phyloP scores from a whole-genome alignment of 2,113 vertebrate species.

The Chunga burmeisteri region DNA sequence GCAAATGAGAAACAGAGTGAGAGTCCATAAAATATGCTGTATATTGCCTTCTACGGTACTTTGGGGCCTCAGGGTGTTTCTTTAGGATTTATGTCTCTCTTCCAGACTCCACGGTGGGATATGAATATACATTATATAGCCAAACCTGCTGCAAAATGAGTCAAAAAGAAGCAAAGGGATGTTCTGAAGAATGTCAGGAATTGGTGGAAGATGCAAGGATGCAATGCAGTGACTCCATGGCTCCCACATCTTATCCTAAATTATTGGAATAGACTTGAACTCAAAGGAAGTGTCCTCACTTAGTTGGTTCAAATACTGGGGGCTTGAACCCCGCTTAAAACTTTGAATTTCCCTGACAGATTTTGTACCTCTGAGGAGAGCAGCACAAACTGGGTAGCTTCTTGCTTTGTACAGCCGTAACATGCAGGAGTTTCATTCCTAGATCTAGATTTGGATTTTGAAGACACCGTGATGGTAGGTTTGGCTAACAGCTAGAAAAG shows the following conservation, averaged over 20 bases:
- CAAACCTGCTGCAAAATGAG: not conserved
- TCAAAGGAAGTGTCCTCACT: not conserved
- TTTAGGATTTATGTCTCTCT: not conserved
- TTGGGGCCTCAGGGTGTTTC: not conserved
- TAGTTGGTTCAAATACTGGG: not conserved
- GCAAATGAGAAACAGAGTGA: not conserved
- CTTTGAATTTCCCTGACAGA: not conserved
- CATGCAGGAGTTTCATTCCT: fast-evolving
- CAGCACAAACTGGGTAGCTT: not conserved
- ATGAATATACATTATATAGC: not conserved
- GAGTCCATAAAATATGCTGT: not conserved
- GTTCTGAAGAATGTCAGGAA: not conserved
- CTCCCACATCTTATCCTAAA: not conserved
- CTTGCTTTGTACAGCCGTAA: not conserved
- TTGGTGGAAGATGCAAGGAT: not conserved
- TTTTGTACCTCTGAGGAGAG: not conserved
- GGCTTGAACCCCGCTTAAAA: not conserved
- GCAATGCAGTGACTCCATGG: not conserved
- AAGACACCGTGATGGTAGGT: fast-evolving
- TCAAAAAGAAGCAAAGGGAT: not conserved
- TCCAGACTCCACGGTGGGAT: not conserved
- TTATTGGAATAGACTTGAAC: too few species aligned
- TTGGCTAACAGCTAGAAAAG: not conserved
- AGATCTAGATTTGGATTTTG: not conserved
- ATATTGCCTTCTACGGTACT: not conserved